Conservation (phyloP, 2,888 invertebrate genomes). For the Julus scanicus region DNA sequence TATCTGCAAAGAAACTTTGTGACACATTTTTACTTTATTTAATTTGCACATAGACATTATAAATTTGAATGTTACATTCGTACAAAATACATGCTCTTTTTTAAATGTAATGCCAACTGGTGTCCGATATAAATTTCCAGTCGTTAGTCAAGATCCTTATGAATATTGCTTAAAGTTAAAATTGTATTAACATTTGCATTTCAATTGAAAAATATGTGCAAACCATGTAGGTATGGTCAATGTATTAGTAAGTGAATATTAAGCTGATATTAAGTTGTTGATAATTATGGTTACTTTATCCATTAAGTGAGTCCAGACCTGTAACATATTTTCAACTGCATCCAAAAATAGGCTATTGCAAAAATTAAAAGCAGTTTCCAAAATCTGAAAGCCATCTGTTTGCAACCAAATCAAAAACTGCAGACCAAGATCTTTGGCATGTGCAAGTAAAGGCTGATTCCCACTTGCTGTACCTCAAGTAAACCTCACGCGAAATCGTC, state of each 20-base stretch:
- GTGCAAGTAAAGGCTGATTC: background rate
- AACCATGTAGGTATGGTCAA: background rate
- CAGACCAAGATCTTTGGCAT: background rate
- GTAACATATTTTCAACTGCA: background rate
- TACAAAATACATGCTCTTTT: constrained; percentile 4
- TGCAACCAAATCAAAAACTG: constrained; percentile 6
- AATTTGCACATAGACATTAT: background rate
- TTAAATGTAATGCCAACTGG: background rate
- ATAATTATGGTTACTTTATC: background rate
- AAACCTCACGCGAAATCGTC: background rate
- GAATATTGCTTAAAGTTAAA: background rate
- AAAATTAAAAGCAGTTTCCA: constrained; percentile 3
- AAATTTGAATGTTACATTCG: constrained; percentile 1
- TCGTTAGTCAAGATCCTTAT: background rate
- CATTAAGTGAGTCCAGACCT: constrained; percentile 38
- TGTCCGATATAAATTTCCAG: too few relatives aligned
- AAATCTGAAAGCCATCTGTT: background rate
- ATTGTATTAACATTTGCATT: background rate
- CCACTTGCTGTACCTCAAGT: too few relatives aligned
- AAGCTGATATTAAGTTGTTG: background rate
- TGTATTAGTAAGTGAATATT: background rate
- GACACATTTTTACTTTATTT: background rate
- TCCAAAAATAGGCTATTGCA: constrained; percentile 7
- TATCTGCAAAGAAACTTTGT: background rate
- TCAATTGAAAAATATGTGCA: background rate